These are phyloP conservation scores for Calliphora vicina DNA, from an alignment of 1,140 invertebrate genomes.

Conservation along the genomic window DNA sequence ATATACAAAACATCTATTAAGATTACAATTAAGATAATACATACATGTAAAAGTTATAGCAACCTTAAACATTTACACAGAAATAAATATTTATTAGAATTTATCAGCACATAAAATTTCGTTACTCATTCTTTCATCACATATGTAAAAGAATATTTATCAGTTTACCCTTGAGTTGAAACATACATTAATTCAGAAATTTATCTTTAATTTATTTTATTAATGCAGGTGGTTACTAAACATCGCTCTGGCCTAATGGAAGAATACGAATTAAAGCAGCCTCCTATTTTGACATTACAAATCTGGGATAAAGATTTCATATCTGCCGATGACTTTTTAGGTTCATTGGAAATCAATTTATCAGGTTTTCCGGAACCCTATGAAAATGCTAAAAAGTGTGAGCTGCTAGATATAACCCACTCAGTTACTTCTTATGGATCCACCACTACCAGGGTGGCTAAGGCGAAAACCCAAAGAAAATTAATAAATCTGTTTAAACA, in stretches of 20 bases:
- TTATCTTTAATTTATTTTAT: neutral
- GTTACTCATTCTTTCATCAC: too few species aligned
- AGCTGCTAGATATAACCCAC: neutral
- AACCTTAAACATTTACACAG: neutral
- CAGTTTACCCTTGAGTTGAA: neutral
- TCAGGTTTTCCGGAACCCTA: conserved; percentile 70
- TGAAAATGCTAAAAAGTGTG: conserved; percentile 63
- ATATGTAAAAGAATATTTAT: neutral
- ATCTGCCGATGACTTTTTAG: conserved; percentile 80
- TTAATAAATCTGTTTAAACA: conserved; percentile 81
- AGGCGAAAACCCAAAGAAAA: neutral
- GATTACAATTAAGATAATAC: too few species aligned
- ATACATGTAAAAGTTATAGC: too few species aligned
- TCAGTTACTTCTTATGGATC: neutral
- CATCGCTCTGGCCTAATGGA: conserved; percentile 47
- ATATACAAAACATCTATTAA: too few species aligned
- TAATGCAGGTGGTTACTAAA: conserved; percentile 54
- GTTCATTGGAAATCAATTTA: conserved; percentile 69
- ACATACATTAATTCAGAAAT: neutral
- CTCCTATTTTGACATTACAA: conserved; percentile 65
- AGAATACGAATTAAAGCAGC: conserved; percentile 60
- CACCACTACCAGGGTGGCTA: too few species aligned
- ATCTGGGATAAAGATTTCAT: conserved; percentile 78
- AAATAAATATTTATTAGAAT: too few species aligned
- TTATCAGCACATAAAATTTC: too few species aligned